Conservation (phyloP, 2,888 invertebrate genomes). For the Ethmia dodecea region DNA sequence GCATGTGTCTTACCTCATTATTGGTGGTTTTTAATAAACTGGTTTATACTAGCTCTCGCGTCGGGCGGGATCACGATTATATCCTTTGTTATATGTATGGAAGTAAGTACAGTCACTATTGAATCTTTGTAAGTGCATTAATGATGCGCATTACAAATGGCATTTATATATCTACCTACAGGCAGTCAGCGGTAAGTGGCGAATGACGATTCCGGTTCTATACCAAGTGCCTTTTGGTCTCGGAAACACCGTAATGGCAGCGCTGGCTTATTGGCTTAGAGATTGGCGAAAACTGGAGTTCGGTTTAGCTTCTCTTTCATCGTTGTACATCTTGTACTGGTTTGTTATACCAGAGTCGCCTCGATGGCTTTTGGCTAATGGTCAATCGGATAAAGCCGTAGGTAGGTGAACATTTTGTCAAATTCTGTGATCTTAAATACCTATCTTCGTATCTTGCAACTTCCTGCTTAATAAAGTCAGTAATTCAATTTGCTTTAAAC, state of each 20-base stretch:
- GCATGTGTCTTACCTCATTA: slow-evolving; percentile 75
- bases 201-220: slow-evolving; percentile 78
- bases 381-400: slow-evolving; percentile 65
- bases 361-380: slow-evolving; percentile 78
- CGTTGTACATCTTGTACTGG: slow-evolving; percentile 63
- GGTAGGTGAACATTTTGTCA: slow-evolving; percentile 36
- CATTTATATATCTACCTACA: slow-evolving; percentile 22
- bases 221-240: slow-evolving; percentile 81
- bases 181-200: slow-evolving; percentile 79
- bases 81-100: slow-evolving; percentile 82
- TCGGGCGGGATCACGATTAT: slow-evolving; percentile 81
- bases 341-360: slow-evolving; percentile 80
- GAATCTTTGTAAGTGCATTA: background rate
- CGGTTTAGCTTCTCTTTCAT: slow-evolving; percentile 67
- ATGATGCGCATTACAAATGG: background rate
- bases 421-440: too few relatives aligned
- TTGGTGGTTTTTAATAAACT: slow-evolving; percentile 67
- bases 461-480: too few relatives aligned
- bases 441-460: too few relatives aligned
- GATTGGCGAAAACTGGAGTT: slow-evolving; percentile 81
- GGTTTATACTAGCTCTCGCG: slow-evolving; percentile 78
- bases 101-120: slow-evolving; percentile 39
- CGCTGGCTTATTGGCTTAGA: slow-evolving; percentile 73
- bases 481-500: background rate
- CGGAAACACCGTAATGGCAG: slow-evolving; percentile 77